Base-by-base conservation (phyloP, 2,888 invertebrate species). In the Cerceris rybyensis region DNA sequence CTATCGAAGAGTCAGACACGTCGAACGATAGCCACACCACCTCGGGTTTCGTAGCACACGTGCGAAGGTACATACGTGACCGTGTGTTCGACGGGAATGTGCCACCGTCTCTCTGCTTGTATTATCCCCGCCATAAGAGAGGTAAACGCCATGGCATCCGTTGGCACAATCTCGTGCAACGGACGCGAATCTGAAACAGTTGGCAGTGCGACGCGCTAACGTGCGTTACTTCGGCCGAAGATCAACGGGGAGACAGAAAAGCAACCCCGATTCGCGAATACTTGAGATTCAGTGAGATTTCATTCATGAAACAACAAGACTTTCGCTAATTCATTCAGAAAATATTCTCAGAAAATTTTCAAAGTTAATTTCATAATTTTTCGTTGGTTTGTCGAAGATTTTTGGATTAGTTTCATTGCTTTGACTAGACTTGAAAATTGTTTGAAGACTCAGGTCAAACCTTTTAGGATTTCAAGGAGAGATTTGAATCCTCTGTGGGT, bases 111-210 rank as follows among this genome's bases (percentile, higher is more conserved):
- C 75, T 69, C 70, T 63, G 70, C 69, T 52, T 59, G 55, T 77
- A 77, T 78, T 88, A 88, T 83, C 86, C 88, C 89, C 87, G 87
- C 88, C 86, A 80, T 88, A 83, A 86, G 84, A 86, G 84, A 87
- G 86, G 84, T 79, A 88, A 89, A 88, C 81, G 86, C 88, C 86
- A 88, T 89, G 81, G 81, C 85, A 88, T 88, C 84, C 87, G 87
- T 88, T 83, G 80, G 82, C 85, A 85, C 82, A 77, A 88, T 87
- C 88, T 85, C 87, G 84, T 85, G 71, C 78, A 83, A 81, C 81
- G 72, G 80, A 67, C 85, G 88, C 75, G 86, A 88, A 85, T 87
- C 86, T 83, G 82, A 86, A 88, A 87, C 89, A 89, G 89, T 89
- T 68, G 87, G 80, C 78, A 83, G 78, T 76, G 82, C 82, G 85